Evolutionary conservation across 2,797 vertebrate species (phyloP).

Genomic region (Parauchenoglanis punctatus): DNA sequence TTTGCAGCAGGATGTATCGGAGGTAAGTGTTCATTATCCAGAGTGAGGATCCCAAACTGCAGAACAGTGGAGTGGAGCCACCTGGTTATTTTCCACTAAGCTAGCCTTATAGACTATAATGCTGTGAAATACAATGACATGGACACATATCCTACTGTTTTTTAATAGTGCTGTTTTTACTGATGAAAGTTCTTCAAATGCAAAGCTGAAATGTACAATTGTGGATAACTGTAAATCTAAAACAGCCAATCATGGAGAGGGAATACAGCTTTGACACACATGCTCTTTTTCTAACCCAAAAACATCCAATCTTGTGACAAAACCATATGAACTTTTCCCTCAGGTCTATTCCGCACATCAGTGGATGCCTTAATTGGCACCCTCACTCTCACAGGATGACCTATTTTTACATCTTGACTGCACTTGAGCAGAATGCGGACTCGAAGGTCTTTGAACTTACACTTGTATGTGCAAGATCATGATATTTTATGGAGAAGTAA

Average conservation of each 20-base stretch:
- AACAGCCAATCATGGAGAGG: neutral
- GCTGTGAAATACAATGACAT: neutral
- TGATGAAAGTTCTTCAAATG: neutral
- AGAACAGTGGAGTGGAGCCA: neutral
- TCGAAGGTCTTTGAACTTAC: neutral
- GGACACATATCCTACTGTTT: neutral
- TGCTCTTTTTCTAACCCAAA: neutral
- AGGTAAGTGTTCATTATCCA: slow-evolving; percentile 76
- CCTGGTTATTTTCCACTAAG: neutral
- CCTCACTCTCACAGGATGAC: neutral
- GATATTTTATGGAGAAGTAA: neutral
- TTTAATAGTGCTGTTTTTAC: neutral
- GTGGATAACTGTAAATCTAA: neutral
- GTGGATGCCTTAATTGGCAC: too few species aligned
- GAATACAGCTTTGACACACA: too few species aligned
- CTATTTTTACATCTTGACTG: neutral
- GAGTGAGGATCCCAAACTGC: neutral
- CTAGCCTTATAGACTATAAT: neutral
- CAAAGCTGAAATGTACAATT: neutral
- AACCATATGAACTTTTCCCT: neutral
- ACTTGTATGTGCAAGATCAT: neutral
- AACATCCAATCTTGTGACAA: neutral
- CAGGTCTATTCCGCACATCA: neutral
- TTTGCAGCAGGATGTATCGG: slow-evolving; percentile 91
- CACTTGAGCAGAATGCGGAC: neutral